These are phyloP conservation scores for Drosophila birchii DNA, from an alignment of 2,888 invertebrate species.

Conservation along the genomic window DNA sequence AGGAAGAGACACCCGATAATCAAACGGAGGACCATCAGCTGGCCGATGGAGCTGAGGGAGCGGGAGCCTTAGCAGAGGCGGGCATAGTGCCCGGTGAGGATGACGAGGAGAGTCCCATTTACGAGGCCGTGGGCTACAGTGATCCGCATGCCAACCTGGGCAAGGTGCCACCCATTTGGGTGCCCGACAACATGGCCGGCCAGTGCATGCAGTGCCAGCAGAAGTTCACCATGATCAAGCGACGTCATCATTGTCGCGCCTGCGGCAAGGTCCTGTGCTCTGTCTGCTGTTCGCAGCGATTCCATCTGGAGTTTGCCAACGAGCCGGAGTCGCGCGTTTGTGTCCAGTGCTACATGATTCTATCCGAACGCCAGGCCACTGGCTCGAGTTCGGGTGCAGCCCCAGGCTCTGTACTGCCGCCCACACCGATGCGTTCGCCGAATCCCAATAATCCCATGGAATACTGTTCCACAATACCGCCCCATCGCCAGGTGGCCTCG, in stretches of 20 bases:
- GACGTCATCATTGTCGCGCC: slow-evolving; percentile 94
- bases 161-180: slow-evolving; percentile 92
- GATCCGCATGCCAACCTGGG: slow-evolving; percentile 86
- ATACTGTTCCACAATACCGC: slow-evolving; percentile 93
- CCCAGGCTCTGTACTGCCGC: slow-evolving; percentile 34
- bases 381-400: slow-evolving; percentile 18
- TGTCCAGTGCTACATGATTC: slow-evolving; percentile 88
- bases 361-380: slow-evolving; percentile 85
- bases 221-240: slow-evolving; percentile 92
- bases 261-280: slow-evolving; percentile 94
- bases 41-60: not conserved
- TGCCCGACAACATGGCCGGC: slow-evolving; percentile 93
- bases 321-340: slow-evolving; percentile 92
- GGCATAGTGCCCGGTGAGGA: slow-evolving; percentile 12
- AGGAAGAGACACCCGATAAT: slow-evolving; percentile 29
- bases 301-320: slow-evolving; percentile 89
- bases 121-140: slow-evolving; percentile 81
- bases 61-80: not conserved
- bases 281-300: slow-evolving; percentile 90
- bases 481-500: slow-evolving; percentile 89
- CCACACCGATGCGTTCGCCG: slow-evolving; percentile 86
- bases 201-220: slow-evolving; percentile 92
- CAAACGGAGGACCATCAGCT: not conserved
- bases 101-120: slow-evolving; percentile 64
- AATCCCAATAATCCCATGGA: slow-evolving; percentile 95